phyloP scores from a whole-genome alignment of 2,113 vertebrate genomes.

The Thalassoma bifasciatum region DNA sequence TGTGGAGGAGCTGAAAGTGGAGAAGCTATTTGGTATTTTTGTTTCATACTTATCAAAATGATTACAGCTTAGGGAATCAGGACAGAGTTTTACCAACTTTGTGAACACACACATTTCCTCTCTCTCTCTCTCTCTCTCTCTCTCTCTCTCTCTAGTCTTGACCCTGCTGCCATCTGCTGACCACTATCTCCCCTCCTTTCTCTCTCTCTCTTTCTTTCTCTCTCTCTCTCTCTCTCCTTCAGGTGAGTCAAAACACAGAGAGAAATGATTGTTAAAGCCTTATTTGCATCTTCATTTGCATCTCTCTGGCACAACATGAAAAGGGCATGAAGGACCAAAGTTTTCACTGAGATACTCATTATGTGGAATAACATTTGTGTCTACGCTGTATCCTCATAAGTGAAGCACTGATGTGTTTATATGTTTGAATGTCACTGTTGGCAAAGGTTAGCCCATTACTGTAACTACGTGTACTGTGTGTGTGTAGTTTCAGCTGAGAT shows the following conservation, averaged over 20 bases:
- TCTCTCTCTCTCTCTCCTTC: background rate
- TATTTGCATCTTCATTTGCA: background rate
- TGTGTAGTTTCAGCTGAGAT: too few species aligned
- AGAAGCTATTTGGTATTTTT: too few species aligned
- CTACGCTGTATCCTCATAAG: too few species aligned
- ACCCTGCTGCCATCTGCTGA: slow-evolving; percentile 25
- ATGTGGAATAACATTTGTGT: background rate
- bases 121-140: background rate
- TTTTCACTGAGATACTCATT: background rate
- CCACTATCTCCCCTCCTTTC: background rate
- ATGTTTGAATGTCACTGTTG: too few species aligned
- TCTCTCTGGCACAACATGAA: background rate
- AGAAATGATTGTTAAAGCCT: background rate
- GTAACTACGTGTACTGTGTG: too few species aligned
- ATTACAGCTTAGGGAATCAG: too few species aligned
- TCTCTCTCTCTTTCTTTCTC: background rate
- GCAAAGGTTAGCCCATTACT: background rate
- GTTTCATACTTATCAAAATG: too few species aligned
- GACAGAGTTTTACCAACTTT: too few species aligned
- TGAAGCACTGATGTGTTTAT: too few species aligned
- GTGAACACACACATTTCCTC: background rate
- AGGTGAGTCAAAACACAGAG: background rate
- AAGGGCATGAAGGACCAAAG: background rate
- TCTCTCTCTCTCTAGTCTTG: background rate
- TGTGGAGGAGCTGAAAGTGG: too few species aligned